phyloP scores from a whole-genome alignment of 2,113 vertebrate species.

The Reinhardtius hippoglossoides region DNA sequence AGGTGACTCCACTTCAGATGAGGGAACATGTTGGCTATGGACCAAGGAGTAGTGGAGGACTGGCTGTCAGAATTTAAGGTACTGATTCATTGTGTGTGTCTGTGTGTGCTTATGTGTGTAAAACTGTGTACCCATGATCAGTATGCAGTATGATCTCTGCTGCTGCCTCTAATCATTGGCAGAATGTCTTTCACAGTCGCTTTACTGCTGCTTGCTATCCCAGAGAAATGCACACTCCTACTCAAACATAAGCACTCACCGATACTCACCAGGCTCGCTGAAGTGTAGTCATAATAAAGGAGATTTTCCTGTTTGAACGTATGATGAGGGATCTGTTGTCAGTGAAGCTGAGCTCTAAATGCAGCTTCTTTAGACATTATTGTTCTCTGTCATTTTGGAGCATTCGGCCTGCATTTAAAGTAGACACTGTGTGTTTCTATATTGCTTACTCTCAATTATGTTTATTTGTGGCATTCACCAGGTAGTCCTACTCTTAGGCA shows the following conservation, averaged over 20 bases:
- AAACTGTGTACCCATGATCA: conserved; percentile 3
- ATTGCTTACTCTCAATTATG: background rate
- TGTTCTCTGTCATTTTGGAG: background rate
- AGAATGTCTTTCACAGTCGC: background rate
- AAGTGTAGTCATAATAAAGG: background rate
- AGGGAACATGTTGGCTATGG: conserved; percentile 96
- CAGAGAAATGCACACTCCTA: conserved; percentile 11
- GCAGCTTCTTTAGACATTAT: background rate
- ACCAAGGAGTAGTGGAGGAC: conserved; percentile 96
- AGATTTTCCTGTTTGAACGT: conserved; percentile 15
- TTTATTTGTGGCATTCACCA: no score
- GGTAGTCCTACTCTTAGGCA: no score
- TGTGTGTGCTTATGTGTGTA: background rate
- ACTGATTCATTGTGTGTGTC: background rate
- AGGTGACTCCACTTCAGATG: conserved; percentile 83
- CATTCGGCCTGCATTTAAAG: background rate
- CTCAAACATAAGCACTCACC: conserved; percentile 18
- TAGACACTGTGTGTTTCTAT: background rate
- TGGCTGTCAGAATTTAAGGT: conserved; percentile 99
- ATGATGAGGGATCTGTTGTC: background rate
- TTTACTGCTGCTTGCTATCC: background rate
- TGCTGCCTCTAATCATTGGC: conserved; percentile 27
- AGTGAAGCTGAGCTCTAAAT: background rate
- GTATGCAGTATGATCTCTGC: conserved; percentile 15
- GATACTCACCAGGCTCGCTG: background rate